Conservation (phyloP, 2,888 invertebrate genomes). For the Ephialtes manifestator region DNA sequence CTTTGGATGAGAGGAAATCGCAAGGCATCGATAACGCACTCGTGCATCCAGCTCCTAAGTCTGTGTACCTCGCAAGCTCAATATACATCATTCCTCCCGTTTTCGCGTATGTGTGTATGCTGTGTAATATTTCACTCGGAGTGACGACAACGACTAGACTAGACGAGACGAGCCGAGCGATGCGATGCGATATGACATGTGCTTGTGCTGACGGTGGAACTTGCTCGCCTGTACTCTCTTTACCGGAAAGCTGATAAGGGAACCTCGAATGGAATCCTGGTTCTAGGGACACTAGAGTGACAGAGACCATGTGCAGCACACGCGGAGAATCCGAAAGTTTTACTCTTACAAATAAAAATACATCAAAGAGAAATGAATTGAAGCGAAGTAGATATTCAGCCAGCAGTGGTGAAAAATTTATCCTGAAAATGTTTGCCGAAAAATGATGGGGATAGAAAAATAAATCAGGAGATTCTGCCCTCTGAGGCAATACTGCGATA, state of each 20-base stretch:
- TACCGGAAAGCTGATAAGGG: slow-evolving; percentile 5
- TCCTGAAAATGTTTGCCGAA: too few species aligned
- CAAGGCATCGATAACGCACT: slow-evolving; percentile 1
- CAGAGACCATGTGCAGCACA: slow-evolving; percentile 1
- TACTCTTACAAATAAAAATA: background rate
- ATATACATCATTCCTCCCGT: background rate
- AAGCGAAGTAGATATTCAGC: too few species aligned
- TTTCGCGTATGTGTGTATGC: background rate
- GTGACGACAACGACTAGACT: background rate
- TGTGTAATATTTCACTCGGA: slow-evolving; percentile 4
- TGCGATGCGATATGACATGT: background rate
- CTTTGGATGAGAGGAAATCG: background rate
- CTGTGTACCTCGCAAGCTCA: background rate
- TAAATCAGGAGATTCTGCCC: too few species aligned
- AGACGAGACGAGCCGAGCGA: background rate
- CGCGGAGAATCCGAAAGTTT: background rate
- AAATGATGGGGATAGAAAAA: too few species aligned
- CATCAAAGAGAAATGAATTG: too few species aligned
- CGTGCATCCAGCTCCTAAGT: background rate
- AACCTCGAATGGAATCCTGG: background rate
- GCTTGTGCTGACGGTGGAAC: background rate
- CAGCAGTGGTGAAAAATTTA: too few species aligned
- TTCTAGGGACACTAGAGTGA: background rate
- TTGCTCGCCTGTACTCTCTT: slow-evolving; percentile 1
- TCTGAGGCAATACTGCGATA: too few species aligned